These are phyloP conservation scores for Pogonomyrmex californicus DNA, from an alignment of 1,140 invertebrate species.

Conservation along the genomic window DNA sequence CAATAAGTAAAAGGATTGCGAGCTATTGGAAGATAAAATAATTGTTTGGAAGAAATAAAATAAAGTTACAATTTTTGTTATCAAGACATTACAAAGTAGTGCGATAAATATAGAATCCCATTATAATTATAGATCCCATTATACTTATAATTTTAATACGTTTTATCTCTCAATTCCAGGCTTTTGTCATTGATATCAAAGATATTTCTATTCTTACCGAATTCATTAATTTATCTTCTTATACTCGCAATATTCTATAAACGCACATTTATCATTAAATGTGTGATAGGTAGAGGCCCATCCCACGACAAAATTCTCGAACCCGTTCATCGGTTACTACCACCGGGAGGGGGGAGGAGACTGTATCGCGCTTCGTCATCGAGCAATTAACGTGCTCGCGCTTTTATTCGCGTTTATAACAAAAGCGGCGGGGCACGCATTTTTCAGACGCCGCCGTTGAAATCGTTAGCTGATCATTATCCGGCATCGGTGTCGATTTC, in stretches of 20 bases:
- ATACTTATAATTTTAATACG: not conserved
- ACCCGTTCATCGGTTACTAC: slow-evolving; percentile 15
- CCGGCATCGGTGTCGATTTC: slow-evolving; percentile 69
- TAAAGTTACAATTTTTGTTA: not conserved
- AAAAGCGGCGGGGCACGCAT: slow-evolving; percentile 41
- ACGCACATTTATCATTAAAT: slow-evolving; percentile 18
- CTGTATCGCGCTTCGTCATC: slow-evolving; percentile 34
- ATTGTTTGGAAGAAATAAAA: not conserved
- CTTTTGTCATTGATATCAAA: not conserved
- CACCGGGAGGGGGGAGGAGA: not conserved
- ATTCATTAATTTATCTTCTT: slow-evolving; percentile 8
- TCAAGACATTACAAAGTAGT: not conserved
- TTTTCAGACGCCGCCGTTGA: slow-evolving; percentile 52
- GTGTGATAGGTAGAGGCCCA: not conserved
- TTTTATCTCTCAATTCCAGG: not conserved
- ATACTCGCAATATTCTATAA: not conserved
- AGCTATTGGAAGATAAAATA: not conserved
- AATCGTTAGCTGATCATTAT: slow-evolving; percentile 70
- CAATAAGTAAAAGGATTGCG: not conserved
- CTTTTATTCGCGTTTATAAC: slow-evolving; percentile 56
- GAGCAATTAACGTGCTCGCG: slow-evolving; percentile 50
- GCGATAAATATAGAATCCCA: not conserved
- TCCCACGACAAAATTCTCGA: slow-evolving; percentile 37
- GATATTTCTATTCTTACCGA: not conserved
- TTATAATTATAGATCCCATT: too few species aligned